phyloP scores from a whole-genome alignment of 2,113 vertebrate genomes.

The Trematocara zebra region DNA sequence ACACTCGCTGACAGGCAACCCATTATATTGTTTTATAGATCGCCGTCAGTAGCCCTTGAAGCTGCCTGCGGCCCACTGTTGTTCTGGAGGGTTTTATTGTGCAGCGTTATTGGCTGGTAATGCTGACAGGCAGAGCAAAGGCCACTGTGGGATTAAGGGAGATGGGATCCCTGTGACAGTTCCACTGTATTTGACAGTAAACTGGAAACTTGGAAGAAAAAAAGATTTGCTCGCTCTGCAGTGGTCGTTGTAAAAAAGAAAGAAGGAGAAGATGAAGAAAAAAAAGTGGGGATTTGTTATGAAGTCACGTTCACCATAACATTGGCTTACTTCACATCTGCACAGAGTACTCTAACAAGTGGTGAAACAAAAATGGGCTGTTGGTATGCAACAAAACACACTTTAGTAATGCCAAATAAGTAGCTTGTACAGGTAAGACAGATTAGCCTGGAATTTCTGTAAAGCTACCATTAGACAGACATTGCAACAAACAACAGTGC shows the following conservation, averaged over 20 bases:
- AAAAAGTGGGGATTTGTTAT: slow-evolving; percentile 13
- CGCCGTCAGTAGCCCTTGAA: slow-evolving; percentile 72
- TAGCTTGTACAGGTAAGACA: neutral
- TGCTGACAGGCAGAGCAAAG: slow-evolving; percentile 73
- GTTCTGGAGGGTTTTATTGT: slow-evolving; percentile 73
- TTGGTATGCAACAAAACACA: neutral
- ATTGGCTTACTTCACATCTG: neutral
- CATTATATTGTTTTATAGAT: slow-evolving; percentile 80
- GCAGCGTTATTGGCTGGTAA: slow-evolving; percentile 71
- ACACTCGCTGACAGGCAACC: slow-evolving; percentile 70
- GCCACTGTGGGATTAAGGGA: slow-evolving; percentile 57
- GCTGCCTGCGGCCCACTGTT: slow-evolving; percentile 64
- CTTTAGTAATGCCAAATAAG: neutral
- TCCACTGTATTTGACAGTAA: slow-evolving; percentile 40
- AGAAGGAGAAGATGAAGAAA: neutral
- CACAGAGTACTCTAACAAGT: neutral
- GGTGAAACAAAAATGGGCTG: neutral
- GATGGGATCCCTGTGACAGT: slow-evolving; percentile 56
- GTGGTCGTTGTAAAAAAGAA: neutral
- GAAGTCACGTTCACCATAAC: neutral
- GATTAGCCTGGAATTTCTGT: slow-evolving; percentile 3
- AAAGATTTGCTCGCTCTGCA: slow-evolving; percentile 24
- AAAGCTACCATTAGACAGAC: neutral
- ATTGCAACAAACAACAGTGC: slow-evolving; percentile 19
- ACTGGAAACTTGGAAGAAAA: slow-evolving; percentile 3